Conservation (phyloP, 2,113 vertebrate species). For the Diphyllodes magnificus region DNA sequence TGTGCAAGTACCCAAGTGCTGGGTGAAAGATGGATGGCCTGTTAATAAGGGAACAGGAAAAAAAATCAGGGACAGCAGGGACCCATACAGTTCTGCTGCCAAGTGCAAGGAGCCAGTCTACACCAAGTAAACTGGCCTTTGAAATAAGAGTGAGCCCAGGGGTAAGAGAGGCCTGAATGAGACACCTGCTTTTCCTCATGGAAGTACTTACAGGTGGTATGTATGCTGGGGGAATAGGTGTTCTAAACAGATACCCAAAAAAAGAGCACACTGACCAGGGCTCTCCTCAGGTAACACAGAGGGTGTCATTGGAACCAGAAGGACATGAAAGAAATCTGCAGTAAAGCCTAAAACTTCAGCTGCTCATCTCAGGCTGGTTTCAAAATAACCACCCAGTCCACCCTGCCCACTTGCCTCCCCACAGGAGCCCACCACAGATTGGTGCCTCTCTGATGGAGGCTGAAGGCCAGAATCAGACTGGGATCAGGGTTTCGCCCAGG, state of each 20-base stretch:
- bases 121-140: not conserved
- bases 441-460: not conserved
- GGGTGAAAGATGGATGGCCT: not conserved
- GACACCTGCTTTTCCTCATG: not conserved
- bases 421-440: accelerated
- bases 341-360: not conserved
- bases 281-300: not conserved
- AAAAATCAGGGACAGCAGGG: not conserved
- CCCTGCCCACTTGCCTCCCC: accelerated
- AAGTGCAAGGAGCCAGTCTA: not conserved
- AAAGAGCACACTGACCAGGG: not conserved
- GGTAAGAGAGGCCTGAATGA: not conserved
- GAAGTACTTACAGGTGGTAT: not conserved
- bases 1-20: not conserved
- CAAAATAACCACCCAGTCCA: not conserved
- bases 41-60: not conserved
- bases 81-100: not conserved
- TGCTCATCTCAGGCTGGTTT: not conserved
- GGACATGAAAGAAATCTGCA: not conserved
- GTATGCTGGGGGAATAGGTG: not conserved
- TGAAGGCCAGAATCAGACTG: not conserved
- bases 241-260: not conserved
- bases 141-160: not conserved
- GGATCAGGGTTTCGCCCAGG: accelerated
- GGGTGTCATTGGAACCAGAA: not conserved